phyloP scores from a whole-genome alignment of 2,888 invertebrate species.

The Pollenia labialis region DNA sequence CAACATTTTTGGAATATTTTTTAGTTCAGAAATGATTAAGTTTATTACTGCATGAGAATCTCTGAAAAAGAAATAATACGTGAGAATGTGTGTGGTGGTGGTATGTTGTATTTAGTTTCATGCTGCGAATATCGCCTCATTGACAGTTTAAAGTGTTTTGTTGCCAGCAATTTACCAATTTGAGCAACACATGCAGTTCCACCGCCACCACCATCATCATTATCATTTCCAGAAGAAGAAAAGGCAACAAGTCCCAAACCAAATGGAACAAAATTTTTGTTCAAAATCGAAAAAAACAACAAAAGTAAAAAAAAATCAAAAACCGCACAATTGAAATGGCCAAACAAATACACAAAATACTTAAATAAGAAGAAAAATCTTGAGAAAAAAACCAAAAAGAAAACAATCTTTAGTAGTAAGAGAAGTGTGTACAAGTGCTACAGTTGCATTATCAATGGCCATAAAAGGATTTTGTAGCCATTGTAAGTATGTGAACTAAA shows the following conservation, averaged over 20 bases:
- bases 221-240: constrained; percentile 42
- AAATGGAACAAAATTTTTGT: constrained; percentile 30
- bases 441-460: constrained; percentile 72
- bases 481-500: constrained; percentile 69
- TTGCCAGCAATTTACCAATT: constrained; percentile 76
- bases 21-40: too few species aligned
- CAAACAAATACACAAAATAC: constrained; percentile 61
- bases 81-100: constrained; percentile 47
- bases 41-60: constrained; percentile 45
- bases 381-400: not conserved
- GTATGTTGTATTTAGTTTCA: constrained; percentile 60
- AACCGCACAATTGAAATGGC: constrained; percentile 58
- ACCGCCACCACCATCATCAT: constrained; percentile 45
- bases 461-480: constrained; percentile 71
- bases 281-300: constrained; percentile 15
- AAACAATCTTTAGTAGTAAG: constrained; percentile 29
- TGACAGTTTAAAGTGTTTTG: constrained; percentile 75
- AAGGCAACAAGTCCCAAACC: constrained; percentile 49
- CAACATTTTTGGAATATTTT: not conserved
- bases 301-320: constrained; percentile 37
- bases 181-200: constrained; percentile 72
- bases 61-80: constrained; percentile 35
- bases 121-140: constrained; percentile 72
- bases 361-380: constrained; percentile 33
- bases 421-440: constrained; percentile 62